Percentiles rank a stretch among this genome's conserved stretches.
Evolutionary conservation across 2,797 vertebrate species (phyloP).

Genomic region (Selene dorsalis): DNA sequence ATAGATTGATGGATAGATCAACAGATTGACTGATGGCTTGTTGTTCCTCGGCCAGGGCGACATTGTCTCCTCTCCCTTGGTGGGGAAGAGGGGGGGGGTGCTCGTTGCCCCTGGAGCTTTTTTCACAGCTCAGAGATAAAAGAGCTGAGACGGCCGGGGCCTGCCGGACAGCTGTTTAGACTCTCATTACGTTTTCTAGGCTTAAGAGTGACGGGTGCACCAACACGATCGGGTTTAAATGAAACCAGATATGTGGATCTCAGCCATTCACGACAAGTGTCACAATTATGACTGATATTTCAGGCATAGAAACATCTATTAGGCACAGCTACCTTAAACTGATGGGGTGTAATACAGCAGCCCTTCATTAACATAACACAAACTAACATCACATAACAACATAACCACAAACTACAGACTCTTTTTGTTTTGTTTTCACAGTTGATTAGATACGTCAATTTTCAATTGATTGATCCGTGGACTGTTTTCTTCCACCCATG

Average conservation of each 20-base stretch:
- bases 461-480: too few relatives aligned
- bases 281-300: not conserved
- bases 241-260: not conserved
- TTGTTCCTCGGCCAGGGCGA: conserved; percentile 33
- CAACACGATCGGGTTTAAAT: not conserved
- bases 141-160: conserved; percentile 27
- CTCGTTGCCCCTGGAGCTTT: conserved; percentile 8
- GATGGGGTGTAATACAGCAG: not conserved
- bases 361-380: not conserved
- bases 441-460: too few relatives aligned
- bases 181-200: conserved; percentile 43
- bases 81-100: too few relatives aligned
- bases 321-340: not conserved
- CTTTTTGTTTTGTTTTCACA: too few relatives aligned
- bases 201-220: not conserved
- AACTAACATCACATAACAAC: too few relatives aligned
- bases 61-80: conserved; percentile 38
- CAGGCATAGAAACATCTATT: not conserved
- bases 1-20: conserved; percentile 35
- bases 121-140: conserved; percentile 44
- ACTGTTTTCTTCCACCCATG: too few relatives aligned
- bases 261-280: not conserved
- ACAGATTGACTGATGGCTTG: conserved; percentile 48
- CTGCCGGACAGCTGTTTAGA: conserved; percentile 52
- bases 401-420: too few relatives aligned